A percentile compares a stretch with the other conserved stretches of the same genome.
Conservation (phyloP, 2,888 invertebrate genomes). For the Orthonychiurus folsomi region DNA sequence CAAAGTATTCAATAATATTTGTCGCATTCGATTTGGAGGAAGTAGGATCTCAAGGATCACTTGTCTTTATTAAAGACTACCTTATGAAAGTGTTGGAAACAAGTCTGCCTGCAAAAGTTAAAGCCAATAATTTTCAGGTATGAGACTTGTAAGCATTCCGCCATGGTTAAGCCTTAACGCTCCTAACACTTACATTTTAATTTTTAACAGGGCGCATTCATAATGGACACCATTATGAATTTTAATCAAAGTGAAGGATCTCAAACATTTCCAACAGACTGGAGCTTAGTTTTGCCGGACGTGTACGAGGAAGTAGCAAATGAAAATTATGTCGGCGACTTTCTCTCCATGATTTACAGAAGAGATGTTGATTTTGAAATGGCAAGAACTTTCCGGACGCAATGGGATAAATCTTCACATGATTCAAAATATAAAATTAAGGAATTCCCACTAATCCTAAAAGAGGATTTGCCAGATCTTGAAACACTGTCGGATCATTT, state of each 20-base stretch:
- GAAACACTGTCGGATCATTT: conserved; percentile 41
- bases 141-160: background rate
- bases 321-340: conserved; percentile 42
- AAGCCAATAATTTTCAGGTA: conserved; percentile 34
- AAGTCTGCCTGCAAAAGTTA: conserved; percentile 24
- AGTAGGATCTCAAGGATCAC: conserved; percentile 42
- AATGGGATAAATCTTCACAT: conserved; percentile 34
- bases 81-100: conserved; percentile 38
- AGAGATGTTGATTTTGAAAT: conserved; percentile 41
- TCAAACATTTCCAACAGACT: conserved; percentile 42
- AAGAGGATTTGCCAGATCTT: conserved; percentile 39
- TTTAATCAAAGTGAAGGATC: conserved; percentile 42
- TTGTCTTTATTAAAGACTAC: conserved; percentile 42
- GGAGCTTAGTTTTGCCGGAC: conserved; percentile 38
- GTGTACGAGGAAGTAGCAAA: conserved; percentile 35
- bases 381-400: conserved; percentile 39
- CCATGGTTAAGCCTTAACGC: too few relatives aligned
- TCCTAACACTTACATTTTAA: conserved; percentile 16
- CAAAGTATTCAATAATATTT: conserved; percentile 42
- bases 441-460: conserved; percentile 39
- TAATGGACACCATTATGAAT: conserved; percentile 44
- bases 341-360: conserved; percentile 43
- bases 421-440: conserved; percentile 38
- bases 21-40: conserved; percentile 45
- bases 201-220: conserved; percentile 41